Percentiles rank a stretch among this genome's conserved stretches.
phyloP scores from a whole-genome alignment of 2,797 vertebrate species.

The Myotis findleyi region DNA sequence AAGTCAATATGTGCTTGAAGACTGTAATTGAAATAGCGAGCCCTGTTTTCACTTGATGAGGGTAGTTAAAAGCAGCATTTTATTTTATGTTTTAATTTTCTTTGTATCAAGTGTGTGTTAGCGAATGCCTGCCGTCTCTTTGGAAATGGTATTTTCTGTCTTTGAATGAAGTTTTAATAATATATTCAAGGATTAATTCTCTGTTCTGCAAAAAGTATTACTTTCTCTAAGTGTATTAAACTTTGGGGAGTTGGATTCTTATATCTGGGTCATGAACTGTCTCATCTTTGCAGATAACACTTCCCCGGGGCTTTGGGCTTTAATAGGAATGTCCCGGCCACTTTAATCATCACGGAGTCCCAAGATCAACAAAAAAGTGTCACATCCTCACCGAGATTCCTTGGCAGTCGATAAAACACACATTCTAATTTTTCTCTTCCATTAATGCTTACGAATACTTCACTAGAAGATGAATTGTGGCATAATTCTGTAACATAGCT shows the following conservation, averaged over 20 bases:
- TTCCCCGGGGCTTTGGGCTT: neutral
- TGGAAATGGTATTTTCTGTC: neutral
- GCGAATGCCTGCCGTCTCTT: neutral
- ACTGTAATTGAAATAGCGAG: conserved; percentile 31
- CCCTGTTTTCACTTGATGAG: neutral
- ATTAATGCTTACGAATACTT: neutral
- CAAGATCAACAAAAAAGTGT: neutral
- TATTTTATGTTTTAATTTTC: conserved; percentile 68
- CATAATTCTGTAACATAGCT: neutral
- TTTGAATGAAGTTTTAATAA: conserved; percentile 29
- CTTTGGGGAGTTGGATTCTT: neutral
- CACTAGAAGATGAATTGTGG: neutral
- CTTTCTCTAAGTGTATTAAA: neutral
- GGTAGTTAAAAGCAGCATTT: conserved; percentile 32
- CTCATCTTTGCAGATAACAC: neutral
- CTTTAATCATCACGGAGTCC: neutral
- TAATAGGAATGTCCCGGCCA: neutral
- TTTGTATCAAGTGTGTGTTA: neutral
- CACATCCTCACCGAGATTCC: neutral
- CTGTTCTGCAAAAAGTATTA: neutral
- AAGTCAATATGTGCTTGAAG: neutral
- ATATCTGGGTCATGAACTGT: neutral
- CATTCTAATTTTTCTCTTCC: neutral
- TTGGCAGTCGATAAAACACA: neutral
- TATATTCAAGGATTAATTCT: neutral